Percentiles rank a stretch among this genome's conserved stretches.
These are phyloP conservation scores for Pediacus dermestoides DNA, from an alignment of 2,888 invertebrate species.

Conservation along the genomic window DNA sequence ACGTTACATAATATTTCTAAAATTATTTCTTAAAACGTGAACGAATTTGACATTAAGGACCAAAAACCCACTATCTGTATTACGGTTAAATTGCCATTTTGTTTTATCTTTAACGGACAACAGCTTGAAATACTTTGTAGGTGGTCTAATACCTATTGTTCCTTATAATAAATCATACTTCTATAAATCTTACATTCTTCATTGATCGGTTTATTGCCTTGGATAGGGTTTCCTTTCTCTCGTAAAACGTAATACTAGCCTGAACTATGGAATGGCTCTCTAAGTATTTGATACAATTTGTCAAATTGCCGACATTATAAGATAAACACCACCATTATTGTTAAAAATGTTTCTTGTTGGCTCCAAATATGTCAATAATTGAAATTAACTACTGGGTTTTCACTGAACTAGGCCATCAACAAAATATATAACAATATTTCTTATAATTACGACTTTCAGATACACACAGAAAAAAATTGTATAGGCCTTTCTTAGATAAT, in stretches of 20 bases:
- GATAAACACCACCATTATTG: constrained; percentile 10
- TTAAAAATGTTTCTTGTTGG: constrained; percentile 5
- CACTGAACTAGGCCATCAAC: too few species aligned
- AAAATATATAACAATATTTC: too few species aligned
- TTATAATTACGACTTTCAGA: too few species aligned
- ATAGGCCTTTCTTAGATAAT: too few species aligned
- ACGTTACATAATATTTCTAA: too few species aligned
- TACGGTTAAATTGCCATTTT: too few species aligned
- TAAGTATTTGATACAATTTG: constrained; percentile 33
- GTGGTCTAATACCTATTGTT: constrained; percentile 30
- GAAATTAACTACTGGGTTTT: constrained; percentile 2
- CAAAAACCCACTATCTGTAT: too few species aligned
- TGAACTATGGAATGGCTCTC: constrained; percentile 27
- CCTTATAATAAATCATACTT: constrained; percentile 38
- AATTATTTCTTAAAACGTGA: too few species aligned
- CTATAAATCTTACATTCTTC: constrained; percentile 40
- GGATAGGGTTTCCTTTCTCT: constrained; percentile 29
- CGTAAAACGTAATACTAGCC: constrained; percentile 37
- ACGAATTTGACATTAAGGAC: too few species aligned
- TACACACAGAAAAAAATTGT: too few species aligned
- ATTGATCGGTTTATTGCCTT: constrained; percentile 38
- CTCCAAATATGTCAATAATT: constrained; percentile 1
- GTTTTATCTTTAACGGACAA: too few species aligned
- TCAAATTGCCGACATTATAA: constrained; percentile 22
- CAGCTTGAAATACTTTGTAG: too few species aligned